These are phyloP conservation scores for Acleris cristana DNA, from an alignment of 2,888 invertebrate genomes.

Conservation along the genomic window DNA sequence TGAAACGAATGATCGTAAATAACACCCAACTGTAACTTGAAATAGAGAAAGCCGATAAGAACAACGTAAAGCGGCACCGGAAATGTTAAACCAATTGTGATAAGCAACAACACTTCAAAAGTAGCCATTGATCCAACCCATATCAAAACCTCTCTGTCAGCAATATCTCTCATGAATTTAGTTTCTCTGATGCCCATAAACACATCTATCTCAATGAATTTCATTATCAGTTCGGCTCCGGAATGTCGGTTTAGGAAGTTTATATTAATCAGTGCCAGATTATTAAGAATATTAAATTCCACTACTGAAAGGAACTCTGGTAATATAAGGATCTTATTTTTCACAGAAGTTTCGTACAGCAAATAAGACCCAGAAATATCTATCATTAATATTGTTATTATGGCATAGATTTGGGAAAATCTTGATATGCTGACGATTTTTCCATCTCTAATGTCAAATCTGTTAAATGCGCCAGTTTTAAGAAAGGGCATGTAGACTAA, in stretches of 20 bases:
- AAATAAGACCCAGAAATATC: slow-evolving; percentile 46
- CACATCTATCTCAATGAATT: slow-evolving; percentile 58
- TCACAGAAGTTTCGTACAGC: slow-evolving; percentile 45
- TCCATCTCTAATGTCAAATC: slow-evolving; percentile 56
- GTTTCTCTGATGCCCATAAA: slow-evolving; percentile 61
- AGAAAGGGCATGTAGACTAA: slow-evolving; percentile 42
- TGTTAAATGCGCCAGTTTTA: slow-evolving; percentile 52
- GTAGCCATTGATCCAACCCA: slow-evolving; percentile 40
- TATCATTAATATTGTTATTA: slow-evolving; percentile 44
- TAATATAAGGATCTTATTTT: slow-evolving; percentile 48
- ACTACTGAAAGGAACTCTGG: slow-evolving; percentile 53
- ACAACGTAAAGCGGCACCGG: slow-evolving; percentile 40
- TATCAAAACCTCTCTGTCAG: slow-evolving; percentile 43
- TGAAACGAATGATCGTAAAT: slow-evolving; percentile 56
- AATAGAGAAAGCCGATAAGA: slow-evolving; percentile 48
- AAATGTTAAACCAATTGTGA: slow-evolving; percentile 37
- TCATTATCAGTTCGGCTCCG: slow-evolving; percentile 51
- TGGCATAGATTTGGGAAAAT: slow-evolving; percentile 46
- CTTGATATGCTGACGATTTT: slow-evolving; percentile 48
- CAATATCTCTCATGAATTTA: slow-evolving; percentile 58
- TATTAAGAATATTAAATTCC: slow-evolving; percentile 50
- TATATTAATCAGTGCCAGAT: slow-evolving; percentile 51
- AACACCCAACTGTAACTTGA: slow-evolving; percentile 51
- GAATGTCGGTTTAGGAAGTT: slow-evolving; percentile 52
- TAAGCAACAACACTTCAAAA: slow-evolving; percentile 45